Percentiles rank a stretch among this genome's conserved stretches.
Conservation (phyloP, 2,888 invertebrate species). For the Sthenelais limicola region DNA sequence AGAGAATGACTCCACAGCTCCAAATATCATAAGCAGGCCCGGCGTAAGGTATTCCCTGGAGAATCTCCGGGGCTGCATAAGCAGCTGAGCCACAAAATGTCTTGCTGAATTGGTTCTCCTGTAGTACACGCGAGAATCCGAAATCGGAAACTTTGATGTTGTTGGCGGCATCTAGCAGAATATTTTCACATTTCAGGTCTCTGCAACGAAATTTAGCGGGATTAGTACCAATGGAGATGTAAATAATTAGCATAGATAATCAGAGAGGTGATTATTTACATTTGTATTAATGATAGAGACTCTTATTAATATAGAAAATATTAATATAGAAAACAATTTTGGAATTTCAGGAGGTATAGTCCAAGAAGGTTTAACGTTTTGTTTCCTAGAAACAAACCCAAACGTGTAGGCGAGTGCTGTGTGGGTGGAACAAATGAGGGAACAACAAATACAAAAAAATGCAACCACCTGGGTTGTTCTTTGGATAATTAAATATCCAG, state of each 20-base stretch:
- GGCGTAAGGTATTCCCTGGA: conserved; percentile 79
- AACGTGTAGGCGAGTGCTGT: too few relatives aligned
- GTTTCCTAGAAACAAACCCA: too few relatives aligned
- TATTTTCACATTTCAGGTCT: conserved; percentile 88
- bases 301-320: neutral
- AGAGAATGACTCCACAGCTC: conserved; percentile 84
- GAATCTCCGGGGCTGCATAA: conserved; percentile 89
- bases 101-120: conserved; percentile 63
- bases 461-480: too few relatives aligned
- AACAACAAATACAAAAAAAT: too few relatives aligned
- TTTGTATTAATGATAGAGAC: too few relatives aligned
- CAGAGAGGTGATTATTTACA: too few relatives aligned
- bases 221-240: too few relatives aligned
- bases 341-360: neutral
- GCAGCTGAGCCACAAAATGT: conserved; percentile 79
- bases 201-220: conserved; percentile 73
- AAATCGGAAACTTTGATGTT: conserved; percentile 92
- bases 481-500: too few relatives aligned
- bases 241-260: too few relatives aligned
- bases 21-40: conserved; percentile 79
- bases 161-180: conserved; percentile 76
- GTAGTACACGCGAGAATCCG: conserved; percentile 81
- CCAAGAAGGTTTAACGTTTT: too few relatives aligned
- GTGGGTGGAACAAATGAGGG: too few relatives aligned
- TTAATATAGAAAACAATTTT: neutral